These are phyloP conservation scores for Bombus balteatus DNA, from an alignment of 1,140 invertebrate species.

Conservation along the genomic window DNA sequence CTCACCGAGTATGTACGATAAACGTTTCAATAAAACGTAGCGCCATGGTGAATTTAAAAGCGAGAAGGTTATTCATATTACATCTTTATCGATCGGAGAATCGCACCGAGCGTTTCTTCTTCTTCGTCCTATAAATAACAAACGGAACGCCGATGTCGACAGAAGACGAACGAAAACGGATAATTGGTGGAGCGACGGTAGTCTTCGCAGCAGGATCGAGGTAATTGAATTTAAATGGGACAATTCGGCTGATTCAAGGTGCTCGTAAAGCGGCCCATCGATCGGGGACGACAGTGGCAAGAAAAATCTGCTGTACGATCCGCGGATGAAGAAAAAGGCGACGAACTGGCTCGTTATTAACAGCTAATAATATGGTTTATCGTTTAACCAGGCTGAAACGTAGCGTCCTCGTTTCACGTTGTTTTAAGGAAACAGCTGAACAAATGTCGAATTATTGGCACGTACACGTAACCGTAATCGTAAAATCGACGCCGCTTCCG, in stretches of 20 bases:
- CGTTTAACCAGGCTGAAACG: background rate
- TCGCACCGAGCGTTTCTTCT: background rate
- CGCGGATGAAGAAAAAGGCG: background rate
- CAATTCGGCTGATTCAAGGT: background rate
- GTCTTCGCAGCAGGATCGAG: background rate
- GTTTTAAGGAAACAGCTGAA: too few relatives aligned
- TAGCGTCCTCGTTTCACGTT: background rate
- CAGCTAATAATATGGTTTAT: background rate
- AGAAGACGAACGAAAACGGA: background rate
- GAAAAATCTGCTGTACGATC: background rate
- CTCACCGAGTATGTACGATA: too few relatives aligned
- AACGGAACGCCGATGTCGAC: background rate
- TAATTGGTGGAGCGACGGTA: background rate
- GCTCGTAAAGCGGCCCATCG: background rate
- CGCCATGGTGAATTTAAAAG: background rate
- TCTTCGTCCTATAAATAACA: background rate
- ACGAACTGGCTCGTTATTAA: background rate
- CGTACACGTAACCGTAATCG: too few relatives aligned
- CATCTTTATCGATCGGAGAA: background rate
- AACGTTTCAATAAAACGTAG: background rate
- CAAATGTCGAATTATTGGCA: too few relatives aligned
- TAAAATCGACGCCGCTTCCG: too few relatives aligned
- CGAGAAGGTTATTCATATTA: background rate
- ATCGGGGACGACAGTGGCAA: background rate
- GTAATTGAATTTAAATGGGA: conserved; percentile 5